Percentiles rank a stretch among this genome's conserved stretches.
phyloP scores from a whole-genome alignment of 1,140 invertebrate species.

The Asbolus verrucosus region DNA sequence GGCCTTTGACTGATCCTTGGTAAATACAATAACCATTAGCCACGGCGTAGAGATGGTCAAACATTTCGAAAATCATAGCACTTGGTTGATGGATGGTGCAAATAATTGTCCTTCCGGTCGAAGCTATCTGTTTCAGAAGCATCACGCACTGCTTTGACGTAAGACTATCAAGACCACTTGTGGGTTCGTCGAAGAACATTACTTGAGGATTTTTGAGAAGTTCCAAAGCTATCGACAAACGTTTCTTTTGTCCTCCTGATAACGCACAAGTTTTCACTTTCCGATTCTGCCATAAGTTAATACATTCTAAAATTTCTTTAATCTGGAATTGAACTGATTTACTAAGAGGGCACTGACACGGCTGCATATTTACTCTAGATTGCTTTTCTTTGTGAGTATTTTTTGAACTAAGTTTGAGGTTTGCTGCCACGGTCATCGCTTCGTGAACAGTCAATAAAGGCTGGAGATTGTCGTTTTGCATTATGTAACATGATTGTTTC shows the following conservation, averaged over 20 bases:
- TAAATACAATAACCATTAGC: conserved; percentile 87
- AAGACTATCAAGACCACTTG: conserved; percentile 89
- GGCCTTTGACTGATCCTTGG: conserved; percentile 76
- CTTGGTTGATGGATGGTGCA: conserved; percentile 94
- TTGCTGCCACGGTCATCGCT: conserved; percentile 84
- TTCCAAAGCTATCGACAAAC: conserved; percentile 89
- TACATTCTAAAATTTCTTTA: conserved; percentile 77
- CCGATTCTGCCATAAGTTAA: conserved; percentile 75
- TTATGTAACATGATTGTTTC: conserved; percentile 85
- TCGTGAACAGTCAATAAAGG: conserved; percentile 86
- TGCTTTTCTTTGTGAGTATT: conserved; percentile 73
- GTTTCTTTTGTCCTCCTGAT: conserved; percentile 89
- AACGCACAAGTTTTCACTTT: conserved; percentile 78
- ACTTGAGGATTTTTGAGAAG: conserved; percentile 89
- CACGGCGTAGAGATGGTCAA: conserved; percentile 89
- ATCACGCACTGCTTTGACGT: conserved; percentile 86
- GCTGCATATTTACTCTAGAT: conserved; percentile 71
- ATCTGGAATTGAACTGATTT: conserved; percentile 66
- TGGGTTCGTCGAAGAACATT: conserved; percentile 94
- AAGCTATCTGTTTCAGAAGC: conserved; percentile 80
- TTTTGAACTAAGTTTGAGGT: conserved; percentile 82
- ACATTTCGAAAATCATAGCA: conserved; percentile 87
- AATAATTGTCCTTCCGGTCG: conserved; percentile 77
- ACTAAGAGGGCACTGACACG: neutral
- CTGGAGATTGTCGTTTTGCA: conserved; percentile 88